These are phyloP conservation scores for Brachionus calyciflorus DNA, from an alignment of 1,140 invertebrate species.

Conservation along the genomic window DNA sequence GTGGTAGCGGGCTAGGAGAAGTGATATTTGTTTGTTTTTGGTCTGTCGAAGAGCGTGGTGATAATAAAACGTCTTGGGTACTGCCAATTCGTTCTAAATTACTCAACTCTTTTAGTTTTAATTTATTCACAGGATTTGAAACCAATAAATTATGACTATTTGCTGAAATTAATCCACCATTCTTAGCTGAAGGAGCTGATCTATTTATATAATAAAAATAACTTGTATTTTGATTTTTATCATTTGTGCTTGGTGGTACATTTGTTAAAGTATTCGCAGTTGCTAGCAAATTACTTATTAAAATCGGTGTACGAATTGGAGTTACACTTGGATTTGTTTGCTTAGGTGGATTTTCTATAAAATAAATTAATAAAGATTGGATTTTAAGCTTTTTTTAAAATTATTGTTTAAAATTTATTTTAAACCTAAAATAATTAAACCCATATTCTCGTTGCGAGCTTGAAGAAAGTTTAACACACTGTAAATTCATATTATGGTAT, in stretches of 20 bases:
- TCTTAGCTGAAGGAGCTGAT: not conserved
- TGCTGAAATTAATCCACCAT: not conserved
- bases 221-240: not conserved
- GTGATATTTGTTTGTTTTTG: not conserved
- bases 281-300: slow-evolving; percentile 17
- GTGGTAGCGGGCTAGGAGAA: not conserved
- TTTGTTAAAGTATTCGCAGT: not conserved
- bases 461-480: too few relatives aligned
- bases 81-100: slow-evolving; percentile 6
- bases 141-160: not conserved
- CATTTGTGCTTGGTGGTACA: not conserved
- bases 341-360: not conserved
- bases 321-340: slow-evolving; percentile 19
- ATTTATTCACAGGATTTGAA: not conserved
- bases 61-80: not conserved
- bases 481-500: too few relatives aligned
- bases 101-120: slow-evolving; percentile 8
- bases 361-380: not conserved
- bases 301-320: not conserved
- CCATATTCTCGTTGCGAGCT: too few relatives aligned
- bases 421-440: too few relatives aligned
- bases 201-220: slow-evolving; percentile 25
- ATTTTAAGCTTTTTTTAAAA: not conserved
- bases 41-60: not conserved
- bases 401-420: too few relatives aligned